A percentile compares a stretch with the other conserved stretches of the same genome.
phyloP scores from a whole-genome alignment of 2,888 invertebrate species.

The Agriopis marginaria region DNA sequence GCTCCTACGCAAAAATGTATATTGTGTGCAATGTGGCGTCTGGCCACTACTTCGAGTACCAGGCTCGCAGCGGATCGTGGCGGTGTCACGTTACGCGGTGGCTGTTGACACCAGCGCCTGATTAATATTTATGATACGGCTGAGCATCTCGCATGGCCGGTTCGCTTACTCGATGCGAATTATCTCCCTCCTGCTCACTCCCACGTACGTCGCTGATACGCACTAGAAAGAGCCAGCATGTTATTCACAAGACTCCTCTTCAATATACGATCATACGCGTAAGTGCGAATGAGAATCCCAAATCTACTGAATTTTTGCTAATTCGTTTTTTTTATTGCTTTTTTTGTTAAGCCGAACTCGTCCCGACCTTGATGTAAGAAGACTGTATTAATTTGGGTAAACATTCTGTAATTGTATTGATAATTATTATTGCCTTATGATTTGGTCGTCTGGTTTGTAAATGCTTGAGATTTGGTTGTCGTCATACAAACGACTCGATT shows the following conservation, averaged over 20 bases:
- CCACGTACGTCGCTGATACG: slow-evolving; percentile 48
- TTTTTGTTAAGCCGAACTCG: slow-evolving; percentile 52
- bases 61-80: slow-evolving; percentile 80
- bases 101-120: slow-evolving; percentile 87
- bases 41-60: slow-evolving; percentile 72
- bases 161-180: slow-evolving; percentile 80
- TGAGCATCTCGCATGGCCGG: slow-evolving; percentile 86
- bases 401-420: slow-evolving; percentile 41
- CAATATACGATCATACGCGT: slow-evolving; percentile 74
- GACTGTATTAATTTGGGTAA: slow-evolving; percentile 49
- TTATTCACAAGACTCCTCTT: slow-evolving; percentile 71
- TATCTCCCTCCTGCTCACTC: slow-evolving; percentile 74
- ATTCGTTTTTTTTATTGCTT: slow-evolving; percentile 64
- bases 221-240: slow-evolving; percentile 63
- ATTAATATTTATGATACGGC: slow-evolving; percentile 87
- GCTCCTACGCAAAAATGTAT: slow-evolving; percentile 47
- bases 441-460: slow-evolving; percentile 8
- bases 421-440: slow-evolving; percentile 31
- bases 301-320: slow-evolving; percentile 77
- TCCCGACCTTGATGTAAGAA: slow-evolving; percentile 55
- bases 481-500: slow-evolving; percentile 44
- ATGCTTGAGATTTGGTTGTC: slow-evolving; percentile 14
- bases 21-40: slow-evolving; percentile 63
- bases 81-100: slow-evolving; percentile 86
- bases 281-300: slow-evolving; percentile 84